These are phyloP conservation scores for Drosophila atripex DNA, from an alignment of 2,888 invertebrate species.

Conservation along the genomic window DNA sequence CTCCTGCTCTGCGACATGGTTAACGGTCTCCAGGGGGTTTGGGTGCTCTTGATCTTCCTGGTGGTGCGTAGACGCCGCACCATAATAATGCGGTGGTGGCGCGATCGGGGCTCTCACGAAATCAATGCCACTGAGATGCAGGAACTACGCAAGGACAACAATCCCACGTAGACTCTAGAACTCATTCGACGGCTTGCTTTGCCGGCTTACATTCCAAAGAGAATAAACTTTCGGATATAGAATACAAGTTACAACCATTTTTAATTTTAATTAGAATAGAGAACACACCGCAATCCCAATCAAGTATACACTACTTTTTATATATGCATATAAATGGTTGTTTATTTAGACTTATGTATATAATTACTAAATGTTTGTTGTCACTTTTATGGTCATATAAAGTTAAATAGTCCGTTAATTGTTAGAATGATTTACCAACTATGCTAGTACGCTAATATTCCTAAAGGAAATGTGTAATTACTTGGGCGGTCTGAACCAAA, in stretches of 20 bases:
- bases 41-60: constrained; percentile 88
- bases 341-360: constrained; percentile 54
- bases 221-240: constrained; percentile 6
- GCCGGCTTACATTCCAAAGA: not conserved
- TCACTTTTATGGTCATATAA: constrained; percentile 60
- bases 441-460: constrained; percentile 54
- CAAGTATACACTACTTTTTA: not conserved
- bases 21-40: constrained; percentile 88
- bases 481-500: constrained; percentile 23
- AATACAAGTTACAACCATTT: not conserved
- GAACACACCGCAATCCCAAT: not conserved
- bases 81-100: constrained; percentile 82
- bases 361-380: constrained; percentile 44
- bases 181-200: not conserved
- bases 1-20: constrained; percentile 88
- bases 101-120: constrained; percentile 82
- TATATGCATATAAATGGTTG: constrained; percentile 69
- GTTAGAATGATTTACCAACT: constrained; percentile 58
- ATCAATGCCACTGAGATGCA: constrained; percentile 71
- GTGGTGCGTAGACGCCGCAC: constrained; percentile 80
- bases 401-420: constrained; percentile 49
- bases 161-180: constrained; percentile 52
- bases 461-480: constrained; percentile 36
- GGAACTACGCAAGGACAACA: constrained; percentile 46
- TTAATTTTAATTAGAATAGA: not conserved